These are phyloP conservation scores for Vesta saturnalis DNA, from an alignment of 2,888 invertebrate genomes.

Conservation along the genomic window DNA sequence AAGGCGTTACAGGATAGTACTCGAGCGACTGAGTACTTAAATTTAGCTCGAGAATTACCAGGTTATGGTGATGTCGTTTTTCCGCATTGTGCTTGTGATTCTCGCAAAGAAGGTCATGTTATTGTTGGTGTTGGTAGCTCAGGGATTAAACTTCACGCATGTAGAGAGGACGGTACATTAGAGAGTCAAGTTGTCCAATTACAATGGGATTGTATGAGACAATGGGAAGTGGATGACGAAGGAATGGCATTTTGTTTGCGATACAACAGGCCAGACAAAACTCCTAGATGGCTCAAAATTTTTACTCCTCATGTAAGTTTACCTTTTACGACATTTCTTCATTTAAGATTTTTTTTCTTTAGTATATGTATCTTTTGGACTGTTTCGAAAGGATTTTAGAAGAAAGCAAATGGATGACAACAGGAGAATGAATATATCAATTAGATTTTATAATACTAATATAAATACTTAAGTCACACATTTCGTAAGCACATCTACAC, in stretches of 20 bases:
- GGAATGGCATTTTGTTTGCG: conserved; percentile 91
- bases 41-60: conserved; percentile 83
- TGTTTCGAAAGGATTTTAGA: conserved; percentile 96
- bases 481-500: conserved; percentile 35
- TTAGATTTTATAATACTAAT: not conserved
- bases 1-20: conserved; percentile 94
- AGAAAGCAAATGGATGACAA: conserved; percentile 78
- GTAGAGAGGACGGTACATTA: conserved; percentile 81
- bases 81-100: conserved; percentile 94
- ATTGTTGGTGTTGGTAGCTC: conserved; percentile 65
- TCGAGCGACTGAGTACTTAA: conserved; percentile 87
- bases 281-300: conserved; percentile 85
- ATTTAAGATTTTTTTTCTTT: conserved; percentile 59
- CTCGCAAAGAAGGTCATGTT: conserved; percentile 88
- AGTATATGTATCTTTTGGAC: conserved; percentile 91
- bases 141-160: conserved; percentile 82
- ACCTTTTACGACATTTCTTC: conserved; percentile 49
- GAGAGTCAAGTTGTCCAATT: conserved; percentile 81
- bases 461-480: conserved; percentile 27
- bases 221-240: conserved; percentile 92
- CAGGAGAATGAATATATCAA: conserved; percentile 23
- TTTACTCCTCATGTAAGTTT: conserved; percentile 87
- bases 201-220: conserved; percentile 82
- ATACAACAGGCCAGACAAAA: conserved; percentile 83
- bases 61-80: conserved; percentile 96